Percentiles rank a stretch among this genome's conserved stretches.
These are phyloP conservation scores for Clarias magur DNA, from an alignment of 2,113 vertebrate species.

Conservation along the genomic window DNA sequence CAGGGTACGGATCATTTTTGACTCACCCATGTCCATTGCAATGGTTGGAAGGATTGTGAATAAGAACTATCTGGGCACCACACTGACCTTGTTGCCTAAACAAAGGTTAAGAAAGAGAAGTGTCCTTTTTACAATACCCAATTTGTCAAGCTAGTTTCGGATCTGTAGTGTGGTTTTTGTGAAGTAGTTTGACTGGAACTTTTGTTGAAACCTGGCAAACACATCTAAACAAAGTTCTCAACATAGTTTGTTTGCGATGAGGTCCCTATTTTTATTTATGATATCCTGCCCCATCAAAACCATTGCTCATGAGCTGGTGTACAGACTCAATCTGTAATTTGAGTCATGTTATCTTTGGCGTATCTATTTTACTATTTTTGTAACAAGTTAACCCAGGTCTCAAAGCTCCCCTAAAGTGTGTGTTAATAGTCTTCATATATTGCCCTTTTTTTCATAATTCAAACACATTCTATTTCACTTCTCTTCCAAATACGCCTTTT, in stretches of 20 bases:
- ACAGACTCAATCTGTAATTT: background rate
- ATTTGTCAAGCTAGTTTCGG: no score
- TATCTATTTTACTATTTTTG: background rate
- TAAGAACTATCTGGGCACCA: background rate
- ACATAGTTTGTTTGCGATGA: background rate
- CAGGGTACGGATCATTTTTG: no score
- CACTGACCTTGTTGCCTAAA: background rate
- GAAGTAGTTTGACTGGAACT: background rate
- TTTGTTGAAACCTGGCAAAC: background rate
- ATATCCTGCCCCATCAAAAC: background rate
- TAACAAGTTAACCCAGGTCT: no score
- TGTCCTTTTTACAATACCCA: background rate
- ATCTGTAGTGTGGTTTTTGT: background rate
- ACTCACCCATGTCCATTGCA: background rate
- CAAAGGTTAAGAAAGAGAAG: background rate
- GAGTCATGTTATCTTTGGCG: background rate
- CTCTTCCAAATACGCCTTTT: no score
- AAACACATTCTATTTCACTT: no score
- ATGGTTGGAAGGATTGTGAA: background rate
- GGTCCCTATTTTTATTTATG: conserved; percentile 6
- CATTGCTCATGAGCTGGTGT: background rate
- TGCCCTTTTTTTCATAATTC: no score
- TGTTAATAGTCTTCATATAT: no score
- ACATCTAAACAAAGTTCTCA: background rate
- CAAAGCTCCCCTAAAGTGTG: no score